A percentile compares a stretch with the other conserved stretches of the same genome.
Evolutionary conservation across 2,797 vertebrate genomes (phyloP).

Genomic region (Enoplosus armatus): DNA sequence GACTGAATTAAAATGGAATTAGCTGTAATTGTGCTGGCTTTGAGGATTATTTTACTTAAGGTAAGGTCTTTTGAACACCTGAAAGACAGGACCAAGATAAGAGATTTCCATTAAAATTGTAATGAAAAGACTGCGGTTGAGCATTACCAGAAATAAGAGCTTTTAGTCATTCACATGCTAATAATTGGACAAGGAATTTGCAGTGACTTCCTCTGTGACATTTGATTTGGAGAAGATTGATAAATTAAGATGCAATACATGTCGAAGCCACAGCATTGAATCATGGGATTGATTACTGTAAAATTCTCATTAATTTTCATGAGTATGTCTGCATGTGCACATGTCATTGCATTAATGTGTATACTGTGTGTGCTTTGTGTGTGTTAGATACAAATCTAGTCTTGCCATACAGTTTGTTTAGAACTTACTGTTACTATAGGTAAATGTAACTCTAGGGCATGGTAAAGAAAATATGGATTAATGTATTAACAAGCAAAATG

Average conservation of each 20-base stretch:
- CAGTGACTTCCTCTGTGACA: slow-evolving; percentile 64
- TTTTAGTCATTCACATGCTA: slow-evolving; percentile 76
- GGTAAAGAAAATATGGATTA: neutral
- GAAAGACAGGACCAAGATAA: slow-evolving; percentile 82
- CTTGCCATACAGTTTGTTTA: neutral
- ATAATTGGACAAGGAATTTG: slow-evolving; percentile 75
- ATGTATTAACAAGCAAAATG: neutral
- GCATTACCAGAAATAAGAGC: slow-evolving; percentile 80
- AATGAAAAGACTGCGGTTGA: slow-evolving; percentile 71
- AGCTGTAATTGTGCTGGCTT: slow-evolving; percentile 82
- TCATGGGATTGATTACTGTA: slow-evolving; percentile 32
- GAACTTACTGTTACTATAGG: neutral
- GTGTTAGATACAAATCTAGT: slow-evolving; percentile 7
- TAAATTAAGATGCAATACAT: slow-evolving; percentile 68
- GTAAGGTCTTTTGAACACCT: slow-evolving; percentile 81
- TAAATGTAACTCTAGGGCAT: slow-evolving; percentile 1
- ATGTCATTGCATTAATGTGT: neutral
- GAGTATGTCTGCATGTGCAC: slow-evolving; percentile 11
- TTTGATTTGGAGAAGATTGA: slow-evolving; percentile 76
- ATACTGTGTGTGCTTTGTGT: neutral
- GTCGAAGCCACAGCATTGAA: slow-evolving; percentile 22
- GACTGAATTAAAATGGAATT: slow-evolving; percentile 84
- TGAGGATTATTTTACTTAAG: slow-evolving; percentile 83
- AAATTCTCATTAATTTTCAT: slow-evolving; percentile 15
- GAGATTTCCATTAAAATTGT: slow-evolving; percentile 81